Evolutionary conservation across 2,888 invertebrate genomes (phyloP).

Genomic region (Erannis defoliaria): DNA sequence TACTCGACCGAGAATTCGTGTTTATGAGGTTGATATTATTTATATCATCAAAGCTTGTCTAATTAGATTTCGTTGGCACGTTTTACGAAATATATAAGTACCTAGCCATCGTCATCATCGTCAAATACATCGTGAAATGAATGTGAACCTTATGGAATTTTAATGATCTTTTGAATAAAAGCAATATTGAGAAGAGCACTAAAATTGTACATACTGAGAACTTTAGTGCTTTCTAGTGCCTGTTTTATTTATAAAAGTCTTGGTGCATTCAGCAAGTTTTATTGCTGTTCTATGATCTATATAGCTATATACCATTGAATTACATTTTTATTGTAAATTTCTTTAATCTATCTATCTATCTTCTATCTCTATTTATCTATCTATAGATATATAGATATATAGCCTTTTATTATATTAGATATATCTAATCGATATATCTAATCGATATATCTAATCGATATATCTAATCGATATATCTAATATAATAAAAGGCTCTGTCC

Average conservation of each 20-base stretch:
- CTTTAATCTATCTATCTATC: too few relatives aligned
- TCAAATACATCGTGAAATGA: conserved; percentile 6
- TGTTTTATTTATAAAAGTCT: conserved; percentile 6
- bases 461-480: too few relatives aligned
- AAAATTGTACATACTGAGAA: background rate
- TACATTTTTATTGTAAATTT: background rate
- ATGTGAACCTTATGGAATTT: conserved; percentile 7
- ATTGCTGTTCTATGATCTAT: background rate
- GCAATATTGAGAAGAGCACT: too few relatives aligned
- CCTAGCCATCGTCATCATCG: background rate
- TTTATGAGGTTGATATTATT: conserved; percentile 15
- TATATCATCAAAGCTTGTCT: conserved; percentile 24
- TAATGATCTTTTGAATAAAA: background rate
- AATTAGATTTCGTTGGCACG: conserved; percentile 28
- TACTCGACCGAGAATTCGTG: conserved; percentile 4
- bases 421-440: too few relatives aligned
- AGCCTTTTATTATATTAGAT: too few relatives aligned
- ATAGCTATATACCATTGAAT: background rate
- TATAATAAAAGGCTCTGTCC: too few relatives aligned
- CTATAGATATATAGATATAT: too few relatives aligned
- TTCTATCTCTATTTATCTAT: too few relatives aligned
- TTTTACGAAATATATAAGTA: conserved; percentile 8
- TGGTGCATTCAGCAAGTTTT: background rate
- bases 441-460: too few relatives aligned
- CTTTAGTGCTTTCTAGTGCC: conserved; percentile 8